phyloP scores from a whole-genome alignment of 1,140 invertebrate species.

The Eumaeus atala region DNA sequence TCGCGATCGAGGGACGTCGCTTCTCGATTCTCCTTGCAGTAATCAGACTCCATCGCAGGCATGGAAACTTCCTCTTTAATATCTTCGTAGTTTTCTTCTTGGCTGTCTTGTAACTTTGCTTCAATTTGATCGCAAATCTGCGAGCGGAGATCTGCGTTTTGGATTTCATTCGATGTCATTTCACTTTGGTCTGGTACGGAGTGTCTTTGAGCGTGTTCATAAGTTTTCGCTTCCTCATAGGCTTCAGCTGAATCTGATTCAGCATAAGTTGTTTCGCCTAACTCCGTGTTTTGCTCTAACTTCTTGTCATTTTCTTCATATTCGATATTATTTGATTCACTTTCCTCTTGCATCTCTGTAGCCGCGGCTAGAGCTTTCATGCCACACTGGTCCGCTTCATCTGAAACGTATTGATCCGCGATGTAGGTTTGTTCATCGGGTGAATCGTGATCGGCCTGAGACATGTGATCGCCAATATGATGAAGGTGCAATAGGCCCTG shows the following conservation, averaged over 20 bases:
- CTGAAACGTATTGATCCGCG: slow-evolving; percentile 39
- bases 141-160: slow-evolving; percentile 19
- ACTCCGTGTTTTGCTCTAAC: slow-evolving; percentile 37
- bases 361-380: slow-evolving; percentile 35
- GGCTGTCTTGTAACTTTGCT: slow-evolving; percentile 15
- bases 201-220: slow-evolving; percentile 32
- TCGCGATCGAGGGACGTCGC: slow-evolving; percentile 30
- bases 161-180: slow-evolving; percentile 32
- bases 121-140: slow-evolving; percentile 18
- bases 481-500: slow-evolving; percentile 62
- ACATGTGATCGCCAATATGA: slow-evolving; percentile 70
- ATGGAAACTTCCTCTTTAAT: slow-evolving; percentile 24
- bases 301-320: slow-evolving; percentile 50
- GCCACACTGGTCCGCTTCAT: slow-evolving; percentile 37
- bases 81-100: slow-evolving; percentile 20
- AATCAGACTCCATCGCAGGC: slow-evolving; percentile 19
- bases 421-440: slow-evolving; percentile 40
- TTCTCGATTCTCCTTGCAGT: slow-evolving; percentile 31
- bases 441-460: slow-evolving; percentile 35
- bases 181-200: slow-evolving; percentile 51
- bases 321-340: slow-evolving; percentile 41
- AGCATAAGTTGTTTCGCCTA: slow-evolving; percentile 38
- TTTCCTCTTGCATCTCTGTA: slow-evolving; percentile 36
- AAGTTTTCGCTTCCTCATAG: slow-evolving; percentile 34
- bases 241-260: slow-evolving; percentile 47